A percentile compares a stretch with the other conserved stretches of the same genome.
Conservation (phyloP, 1,140 invertebrate genomes). For the Anagrus nilaparvatae region DNA sequence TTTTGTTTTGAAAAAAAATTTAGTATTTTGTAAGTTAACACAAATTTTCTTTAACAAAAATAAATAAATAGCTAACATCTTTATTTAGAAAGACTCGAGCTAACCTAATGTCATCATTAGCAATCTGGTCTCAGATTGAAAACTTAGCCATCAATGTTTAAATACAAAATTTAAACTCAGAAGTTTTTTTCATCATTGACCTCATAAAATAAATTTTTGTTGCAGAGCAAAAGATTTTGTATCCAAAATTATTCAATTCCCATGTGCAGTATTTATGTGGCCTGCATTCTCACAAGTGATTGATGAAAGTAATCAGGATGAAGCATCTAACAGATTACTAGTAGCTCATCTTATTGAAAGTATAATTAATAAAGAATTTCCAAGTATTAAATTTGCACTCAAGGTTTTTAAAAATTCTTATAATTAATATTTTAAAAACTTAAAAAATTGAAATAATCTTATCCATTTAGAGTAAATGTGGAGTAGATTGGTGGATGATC, state of each 20-base stretch:
- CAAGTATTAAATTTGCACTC: conserved; percentile 28
- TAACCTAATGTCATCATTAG: conserved; percentile 36
- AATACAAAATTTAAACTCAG: conserved; percentile 19
- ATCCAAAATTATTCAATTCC: conserved; percentile 31
- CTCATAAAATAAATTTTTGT: conserved; percentile 15
- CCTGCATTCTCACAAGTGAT: conserved; percentile 25
- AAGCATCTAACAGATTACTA: conserved; percentile 25
- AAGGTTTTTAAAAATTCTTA: conserved; percentile 16
- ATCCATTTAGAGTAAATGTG: conserved; percentile 31
- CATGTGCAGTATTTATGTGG: conserved; percentile 35
- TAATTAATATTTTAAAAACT: not conserved
- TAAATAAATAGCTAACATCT: not conserved
- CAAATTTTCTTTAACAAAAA: conserved; percentile 3
- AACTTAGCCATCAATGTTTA: conserved; percentile 33
- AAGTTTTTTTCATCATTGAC: conserved; percentile 30
- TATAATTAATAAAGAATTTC: conserved; percentile 31
- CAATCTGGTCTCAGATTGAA: conserved; percentile 39
- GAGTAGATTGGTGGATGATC: conserved; percentile 37
- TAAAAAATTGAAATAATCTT: not conserved
- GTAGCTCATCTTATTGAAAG: conserved; percentile 34
- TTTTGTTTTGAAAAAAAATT: too few relatives aligned
- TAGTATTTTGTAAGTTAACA: too few relatives aligned
- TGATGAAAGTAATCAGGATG: conserved; percentile 27
- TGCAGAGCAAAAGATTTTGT: conserved; percentile 35
- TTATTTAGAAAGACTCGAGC: conserved; percentile 29